Percentiles rank a stretch among this genome's conserved stretches.
phyloP scores from a whole-genome alignment of 1,140 invertebrate genomes.

The Cyclargus thomasi region DNA sequence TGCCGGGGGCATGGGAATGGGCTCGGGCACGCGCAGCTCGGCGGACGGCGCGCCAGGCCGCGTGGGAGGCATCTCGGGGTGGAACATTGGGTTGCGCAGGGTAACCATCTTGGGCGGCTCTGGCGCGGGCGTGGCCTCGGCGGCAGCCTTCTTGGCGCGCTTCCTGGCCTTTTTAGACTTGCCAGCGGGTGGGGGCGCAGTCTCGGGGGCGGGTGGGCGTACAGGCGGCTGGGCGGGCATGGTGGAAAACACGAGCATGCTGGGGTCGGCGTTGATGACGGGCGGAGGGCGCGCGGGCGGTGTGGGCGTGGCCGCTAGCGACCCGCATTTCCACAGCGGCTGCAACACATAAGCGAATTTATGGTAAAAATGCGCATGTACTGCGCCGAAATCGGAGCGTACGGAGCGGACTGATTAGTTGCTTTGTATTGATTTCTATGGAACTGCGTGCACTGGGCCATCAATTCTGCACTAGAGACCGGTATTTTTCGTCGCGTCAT shows the following conservation, averaged over 20 bases:
- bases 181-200: conserved; percentile 27
- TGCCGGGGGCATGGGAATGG: conserved; percentile 67
- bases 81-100: conserved; percentile 84
- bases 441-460: no score
- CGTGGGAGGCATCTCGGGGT: conserved; percentile 60
- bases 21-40: conserved; percentile 61
- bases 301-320: conserved; percentile 48
- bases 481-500: no score
- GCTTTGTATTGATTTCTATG: no score
- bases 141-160: conserved; percentile 55
- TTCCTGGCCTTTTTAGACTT: conserved; percentile 70
- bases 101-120: conserved; percentile 82
- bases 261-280: conserved; percentile 64
- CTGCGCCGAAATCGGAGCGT: no score
- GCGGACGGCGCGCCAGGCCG: conserved; percentile 69
- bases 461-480: no score
- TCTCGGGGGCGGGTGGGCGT: conserved; percentile 32
- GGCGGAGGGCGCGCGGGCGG: conserved; percentile 55
- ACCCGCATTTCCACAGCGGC: conserved; percentile 55
- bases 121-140: conserved; percentile 30
- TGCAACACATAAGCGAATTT: conserved; percentile 21
- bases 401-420: no score
- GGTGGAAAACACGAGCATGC: conserved; percentile 45
- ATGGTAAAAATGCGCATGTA: no score
- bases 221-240: neutral